phyloP scores from a whole-genome alignment of 2,113 vertebrate genomes.

The Redunca redunca region DNA sequence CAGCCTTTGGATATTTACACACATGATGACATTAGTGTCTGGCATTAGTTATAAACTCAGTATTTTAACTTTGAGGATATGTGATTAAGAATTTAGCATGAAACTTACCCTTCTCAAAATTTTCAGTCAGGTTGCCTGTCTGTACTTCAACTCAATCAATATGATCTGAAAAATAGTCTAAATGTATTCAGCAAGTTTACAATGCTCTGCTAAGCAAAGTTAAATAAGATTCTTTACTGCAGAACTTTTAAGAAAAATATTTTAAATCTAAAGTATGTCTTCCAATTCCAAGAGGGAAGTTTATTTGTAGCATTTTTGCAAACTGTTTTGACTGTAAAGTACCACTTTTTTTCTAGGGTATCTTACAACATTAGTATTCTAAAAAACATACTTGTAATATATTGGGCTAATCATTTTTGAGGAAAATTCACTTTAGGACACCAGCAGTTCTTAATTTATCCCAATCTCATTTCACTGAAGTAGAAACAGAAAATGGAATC shows the following conservation, averaged over 20 bases:
- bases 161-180: background rate
- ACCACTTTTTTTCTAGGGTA: background rate
- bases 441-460: background rate
- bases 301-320: background rate
- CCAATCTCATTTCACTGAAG: background rate
- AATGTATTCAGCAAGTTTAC: background rate
- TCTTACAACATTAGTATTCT: background rate
- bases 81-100: background rate
- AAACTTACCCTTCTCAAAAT: background rate
- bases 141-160: background rate
- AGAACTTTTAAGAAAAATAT: background rate
- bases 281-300: background rate
- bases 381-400: background rate
- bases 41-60: background rate
- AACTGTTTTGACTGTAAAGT: background rate
- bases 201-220: background rate
- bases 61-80: background rate
- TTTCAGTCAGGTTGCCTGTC: background rate
- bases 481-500: background rate
- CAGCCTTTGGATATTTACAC: background rate
- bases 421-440: background rate
- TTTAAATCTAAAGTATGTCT: background rate
- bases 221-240: background rate
- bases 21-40: background rate
- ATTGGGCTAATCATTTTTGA: background rate